Base-by-base conservation (phyloP, 2,797 vertebrate species). In the Psittacula echo region DNA sequence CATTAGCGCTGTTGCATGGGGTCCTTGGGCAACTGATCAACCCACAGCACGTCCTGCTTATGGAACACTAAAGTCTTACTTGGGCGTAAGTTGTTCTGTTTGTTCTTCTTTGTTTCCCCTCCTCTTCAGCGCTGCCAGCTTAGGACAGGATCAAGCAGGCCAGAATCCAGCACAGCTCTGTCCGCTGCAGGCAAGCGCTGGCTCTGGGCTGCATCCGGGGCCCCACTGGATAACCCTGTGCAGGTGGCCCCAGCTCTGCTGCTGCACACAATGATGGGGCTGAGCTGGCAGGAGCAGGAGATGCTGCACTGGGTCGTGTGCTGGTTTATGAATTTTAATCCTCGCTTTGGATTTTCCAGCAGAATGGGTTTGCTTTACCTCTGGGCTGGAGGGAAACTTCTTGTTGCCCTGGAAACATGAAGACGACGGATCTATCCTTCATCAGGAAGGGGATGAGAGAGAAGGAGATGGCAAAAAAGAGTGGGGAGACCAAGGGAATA, bases 331-430 rank as follows among this genome's bases (percentile, higher is more conserved):
- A 93, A 96, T 95, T 80, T 90, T 87, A 94, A 94, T 96, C 94
- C 93, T 89, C 3, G 1, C 81, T 86, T 87, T 81, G 93, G 93
- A 96, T 96, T 96, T 95, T 96, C 92, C 92, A 94, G 93, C 88
- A 95, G 93, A 92, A 89, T 64, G 86, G 78, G 72, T 93, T 91
- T 87, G 93, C 68, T 94, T 68, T 85, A 65, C 95, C 90, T 96
- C 93, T 94, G 90, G 84, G 92, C 92, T 95, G 94, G 78, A 95
- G 88, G 78, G 81, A 92, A 95, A 93, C 90, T 96, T 96, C 47
- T 93, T 0, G 89, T 97, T 97, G 66, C 96, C 95, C 91, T 95
- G 96, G 96, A 95, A 97, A 96, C 94, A 5, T n/a, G 88, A 72
- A 79, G 83, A 64, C 1, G 56, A 87, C 72, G 70, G 44, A 93